Evolutionary conservation across 2,888 invertebrate genomes (phyloP).

Genomic region (Himalopsyche kuldschensis): DNA sequence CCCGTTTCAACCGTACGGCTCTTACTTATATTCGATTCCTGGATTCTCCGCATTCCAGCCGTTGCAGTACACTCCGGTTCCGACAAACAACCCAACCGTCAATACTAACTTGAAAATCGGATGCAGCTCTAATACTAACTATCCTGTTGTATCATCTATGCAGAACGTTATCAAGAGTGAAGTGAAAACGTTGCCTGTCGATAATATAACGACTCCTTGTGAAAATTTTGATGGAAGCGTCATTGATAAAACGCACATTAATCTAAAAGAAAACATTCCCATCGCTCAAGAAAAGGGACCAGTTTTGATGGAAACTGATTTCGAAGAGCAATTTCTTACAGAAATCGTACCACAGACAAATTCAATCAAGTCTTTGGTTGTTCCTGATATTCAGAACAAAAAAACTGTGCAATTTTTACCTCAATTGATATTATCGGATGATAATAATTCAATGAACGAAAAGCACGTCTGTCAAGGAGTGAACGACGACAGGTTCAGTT

Average conservation of each 20-base stretch:
- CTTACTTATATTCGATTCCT: constrained; percentile 53
- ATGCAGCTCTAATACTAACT: neutral
- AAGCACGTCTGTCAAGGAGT: neutral
- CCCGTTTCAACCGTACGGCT: constrained; percentile 49
- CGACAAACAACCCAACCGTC: neutral
- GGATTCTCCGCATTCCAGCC: constrained; percentile 58
- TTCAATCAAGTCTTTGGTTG: neutral
- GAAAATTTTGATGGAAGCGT: neutral
- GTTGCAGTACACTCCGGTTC: constrained; percentile 45
- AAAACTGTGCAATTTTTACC: neutral
- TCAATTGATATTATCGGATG: neutral
- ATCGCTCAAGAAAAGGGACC: neutral
- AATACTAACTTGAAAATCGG: neutral
- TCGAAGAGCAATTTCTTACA: constrained; percentile 52
- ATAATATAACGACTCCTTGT: neutral
- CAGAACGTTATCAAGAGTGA: neutral
- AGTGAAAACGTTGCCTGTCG: neutral
- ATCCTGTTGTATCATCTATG: neutral
- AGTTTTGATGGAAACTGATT: constrained; percentile 44
- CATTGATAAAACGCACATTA: neutral
- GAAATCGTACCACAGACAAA: constrained; percentile 43
- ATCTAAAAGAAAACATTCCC: neutral
- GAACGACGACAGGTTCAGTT: constrained; percentile 51
- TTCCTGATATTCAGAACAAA: neutral
- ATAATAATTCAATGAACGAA: neutral